A percentile compares a stretch with the other conserved stretches of the same genome.
phyloP scores from a whole-genome alignment of 2,797 vertebrate genomes.

The Numenius phaeopus region DNA sequence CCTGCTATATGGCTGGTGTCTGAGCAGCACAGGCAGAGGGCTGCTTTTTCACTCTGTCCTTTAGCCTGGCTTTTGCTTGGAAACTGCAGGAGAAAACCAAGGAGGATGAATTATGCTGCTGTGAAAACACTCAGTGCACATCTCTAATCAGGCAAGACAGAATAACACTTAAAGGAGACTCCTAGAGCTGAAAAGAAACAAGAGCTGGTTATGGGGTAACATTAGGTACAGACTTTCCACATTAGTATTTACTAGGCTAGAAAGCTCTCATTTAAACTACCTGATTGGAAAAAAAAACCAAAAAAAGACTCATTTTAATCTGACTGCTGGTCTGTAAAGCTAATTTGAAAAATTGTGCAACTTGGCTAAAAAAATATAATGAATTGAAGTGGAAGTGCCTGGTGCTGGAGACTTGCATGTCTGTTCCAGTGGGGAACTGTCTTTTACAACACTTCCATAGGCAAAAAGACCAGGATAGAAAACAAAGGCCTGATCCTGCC shows the following conservation, averaged over 20 bases:
- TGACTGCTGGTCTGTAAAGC: background rate
- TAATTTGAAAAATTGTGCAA: background rate
- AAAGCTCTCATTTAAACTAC: background rate
- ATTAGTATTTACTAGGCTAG: background rate
- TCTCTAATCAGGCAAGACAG: background rate
- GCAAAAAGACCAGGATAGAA: background rate
- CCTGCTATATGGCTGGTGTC: background rate
- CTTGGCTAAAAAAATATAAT: background rate
- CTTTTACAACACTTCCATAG: background rate
- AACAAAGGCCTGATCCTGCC: background rate
- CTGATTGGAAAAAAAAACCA: background rate
- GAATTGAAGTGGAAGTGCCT: background rate
- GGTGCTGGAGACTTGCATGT: background rate
- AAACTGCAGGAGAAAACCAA: background rate
- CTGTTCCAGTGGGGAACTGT: background rate
- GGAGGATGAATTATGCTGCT: background rate
- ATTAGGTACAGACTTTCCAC: background rate
- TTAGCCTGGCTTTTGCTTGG: constrained; percentile 5
- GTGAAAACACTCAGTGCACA: background rate
- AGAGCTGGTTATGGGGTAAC: background rate
- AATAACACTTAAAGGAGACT: background rate
- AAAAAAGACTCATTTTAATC: background rate
- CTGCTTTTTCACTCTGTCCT: background rate
- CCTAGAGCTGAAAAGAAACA: background rate
- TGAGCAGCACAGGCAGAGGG: background rate